phyloP scores from a whole-genome alignment of 2,888 invertebrate species.

The Clunio marinus region DNA sequence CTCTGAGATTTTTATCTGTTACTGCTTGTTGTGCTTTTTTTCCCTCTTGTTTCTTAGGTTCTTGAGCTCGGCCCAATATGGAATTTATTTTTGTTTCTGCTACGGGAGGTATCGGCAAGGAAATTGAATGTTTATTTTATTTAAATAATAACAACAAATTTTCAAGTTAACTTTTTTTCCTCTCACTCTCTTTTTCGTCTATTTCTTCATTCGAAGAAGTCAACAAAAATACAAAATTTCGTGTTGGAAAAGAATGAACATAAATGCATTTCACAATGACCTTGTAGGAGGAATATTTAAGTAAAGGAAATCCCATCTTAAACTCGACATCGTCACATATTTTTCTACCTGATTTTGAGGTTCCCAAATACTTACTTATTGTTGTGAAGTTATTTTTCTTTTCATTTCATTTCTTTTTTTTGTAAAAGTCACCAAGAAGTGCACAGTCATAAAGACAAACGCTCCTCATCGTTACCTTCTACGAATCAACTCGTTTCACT shows the following conservation, averaged over 20 bases:
- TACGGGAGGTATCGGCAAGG: constrained; percentile 20
- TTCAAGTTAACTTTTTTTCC: constrained; percentile 3
- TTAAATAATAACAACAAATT: constrained; percentile 18
- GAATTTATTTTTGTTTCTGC: constrained; percentile 11
- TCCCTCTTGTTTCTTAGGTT: neutral
- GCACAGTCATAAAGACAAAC: neutral
- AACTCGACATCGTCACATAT: too few relatives aligned
- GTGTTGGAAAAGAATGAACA: neutral
- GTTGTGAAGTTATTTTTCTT: neutral
- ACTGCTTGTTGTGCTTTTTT: constrained; percentile 17
- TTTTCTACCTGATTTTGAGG: constrained; percentile 23
- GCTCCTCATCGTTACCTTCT: neutral
- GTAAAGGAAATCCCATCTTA: too few relatives aligned
- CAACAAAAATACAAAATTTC: too few relatives aligned
- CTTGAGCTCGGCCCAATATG: constrained; percentile 36
- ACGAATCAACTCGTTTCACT: neutral
- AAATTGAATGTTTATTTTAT: constrained; percentile 37
- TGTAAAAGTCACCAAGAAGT: neutral
- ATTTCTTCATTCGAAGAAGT: neutral
- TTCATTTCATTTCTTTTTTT: neutral
- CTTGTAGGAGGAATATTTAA: constrained; percentile 12
- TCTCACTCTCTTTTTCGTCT: neutral
- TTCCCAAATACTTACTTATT: neutral
- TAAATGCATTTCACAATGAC: constrained; percentile 25
- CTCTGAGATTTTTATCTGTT: constrained; percentile 35